Evolutionary conservation across 2,797 vertebrate species (phyloP), one percentile per base, ranked within the genome.

Genomic region (Liparis tanakae): DNA sequence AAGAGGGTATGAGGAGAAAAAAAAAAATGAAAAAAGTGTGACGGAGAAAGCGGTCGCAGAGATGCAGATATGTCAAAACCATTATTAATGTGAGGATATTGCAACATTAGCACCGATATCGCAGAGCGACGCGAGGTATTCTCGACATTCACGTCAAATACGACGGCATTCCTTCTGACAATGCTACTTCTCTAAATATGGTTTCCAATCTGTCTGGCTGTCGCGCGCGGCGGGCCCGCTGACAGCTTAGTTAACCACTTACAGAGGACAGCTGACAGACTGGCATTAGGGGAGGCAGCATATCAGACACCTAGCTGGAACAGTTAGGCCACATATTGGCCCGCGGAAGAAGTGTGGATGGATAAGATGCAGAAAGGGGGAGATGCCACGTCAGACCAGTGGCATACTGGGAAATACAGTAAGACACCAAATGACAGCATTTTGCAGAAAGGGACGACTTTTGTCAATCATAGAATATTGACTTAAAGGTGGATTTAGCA

Each of bases 201-300:
- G 85, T 90, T 89, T 92, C 82, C 92, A 88, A 93, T 93, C 90
- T 89, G 82, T 91, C 88, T 85, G 70, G 70, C 77, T 85, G 87
- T 90, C 91, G 89, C 46, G 81, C 85, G 85, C 69, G 87, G 84
- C 84, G 71, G 83, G 81, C 70, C 37, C 63, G 54, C 72, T 88
- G 87, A 89, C 89, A 86, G 87, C 69, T 80, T 85, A 89, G 88
- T 92, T 89, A 89, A 80, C 82, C 60, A 80, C 78, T 66, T 69
- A 59, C 68, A 79, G 85, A 77, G 87, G 87, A 92, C 88, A 90
- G 76, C 84, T 87, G 88, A 92, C 89, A 89, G 86, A 73, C 39
- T n/a, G 46, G 82, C 77, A 75, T 84, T 84, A 83, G 61, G 20
- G 66, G 70, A 79, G 81, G 80, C 78, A 85, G 84, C 76, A 51